Evolutionary conservation across 2,797 vertebrate species (phyloP), one percentile per base, ranked within the genome.

Genomic region (Cheirogaleus major): DNA sequence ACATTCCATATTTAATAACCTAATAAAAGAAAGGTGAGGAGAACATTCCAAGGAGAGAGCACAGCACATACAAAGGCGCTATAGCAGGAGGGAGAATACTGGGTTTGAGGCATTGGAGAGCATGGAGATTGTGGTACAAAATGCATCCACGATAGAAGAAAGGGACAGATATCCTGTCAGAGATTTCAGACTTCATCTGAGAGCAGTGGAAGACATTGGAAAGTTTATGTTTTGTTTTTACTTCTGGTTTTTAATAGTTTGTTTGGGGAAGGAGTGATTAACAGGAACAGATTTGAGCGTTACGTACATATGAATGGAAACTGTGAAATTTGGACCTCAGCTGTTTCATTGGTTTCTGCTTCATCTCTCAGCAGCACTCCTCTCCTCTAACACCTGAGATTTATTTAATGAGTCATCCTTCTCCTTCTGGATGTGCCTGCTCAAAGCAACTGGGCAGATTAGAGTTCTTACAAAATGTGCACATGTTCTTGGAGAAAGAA

Each of bases 281-380:
- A 80, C 20, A 78, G 73, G 11, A 93, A 14, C 52, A 72, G 69
- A 67, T 55, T 63, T 85, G 25, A 14, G 23, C 87, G 35, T 89
- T 88, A 18, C 3, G 13, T 43, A 20, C 70, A 83, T 50, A 48
- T 63, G 57, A 81, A 43, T 30, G 41, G 35, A 83, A 93, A 52
- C n/a, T 78, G 70, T 81, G 70, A 89, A 96, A 65, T 87, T n/a
- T 61, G 50, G 87, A 85, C 70, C 94, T 96, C 97, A 97, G 94
- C 95, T 95, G 91, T 87, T 87, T 52, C 48, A 41, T 41, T 45
- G 65, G 50, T 65, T 95, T 94, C 91, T 87, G 67, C 41, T 65
- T 88, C 69, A 67, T 95, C n/a, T 93, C 91, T 78, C 82, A 81
- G 95, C 61, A 73, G 85, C 45, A 17, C 25, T 65, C 89, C n/a